A percentile compares a stretch with the other conserved stretches of the same genome.
Conservation (phyloP, 2,113 vertebrate species). For the Eubucco bourcierii region DNA sequence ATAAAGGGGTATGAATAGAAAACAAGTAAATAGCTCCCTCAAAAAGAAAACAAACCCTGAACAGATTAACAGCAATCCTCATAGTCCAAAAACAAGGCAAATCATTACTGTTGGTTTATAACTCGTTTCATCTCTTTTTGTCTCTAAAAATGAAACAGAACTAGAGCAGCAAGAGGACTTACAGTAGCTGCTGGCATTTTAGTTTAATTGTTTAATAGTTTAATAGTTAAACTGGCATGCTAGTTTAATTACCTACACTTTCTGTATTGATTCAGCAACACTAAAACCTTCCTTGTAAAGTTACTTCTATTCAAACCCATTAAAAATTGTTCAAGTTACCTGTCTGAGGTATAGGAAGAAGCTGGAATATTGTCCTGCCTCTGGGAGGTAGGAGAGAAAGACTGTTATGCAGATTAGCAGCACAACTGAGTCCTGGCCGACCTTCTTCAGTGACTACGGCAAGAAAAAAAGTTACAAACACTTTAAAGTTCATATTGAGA, state of each 20-base stretch:
- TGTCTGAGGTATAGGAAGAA: conserved; percentile 91
- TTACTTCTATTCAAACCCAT: neutral
- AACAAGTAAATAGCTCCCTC: neutral
- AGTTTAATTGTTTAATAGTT: too few species aligned
- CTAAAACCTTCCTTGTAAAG: neutral
- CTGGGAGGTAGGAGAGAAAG: conserved; percentile 88
- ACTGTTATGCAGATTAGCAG: conserved; percentile 91
- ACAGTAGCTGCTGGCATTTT: neutral
- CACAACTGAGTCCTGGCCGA: conserved; percentile 88
- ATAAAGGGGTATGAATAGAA: neutral
- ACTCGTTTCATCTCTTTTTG: neutral
- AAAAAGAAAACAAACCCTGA: neutral
- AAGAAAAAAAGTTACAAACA: neutral
- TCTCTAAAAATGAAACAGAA: neutral
- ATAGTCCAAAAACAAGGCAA: neutral
- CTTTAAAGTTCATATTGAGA: neutral
- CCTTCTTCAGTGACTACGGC: conserved; percentile 84
- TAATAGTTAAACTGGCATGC: too few species aligned
- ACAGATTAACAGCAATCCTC: neutral
- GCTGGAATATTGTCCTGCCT: conserved; percentile 90
- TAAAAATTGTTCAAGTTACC: conserved; percentile 58
- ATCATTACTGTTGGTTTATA: neutral
- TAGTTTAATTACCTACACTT: neutral
- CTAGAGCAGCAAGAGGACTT: neutral
- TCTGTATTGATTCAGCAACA: neutral